Conservation (phyloP, 2,888 invertebrate genomes). For the Diaphora mendica region DNA sequence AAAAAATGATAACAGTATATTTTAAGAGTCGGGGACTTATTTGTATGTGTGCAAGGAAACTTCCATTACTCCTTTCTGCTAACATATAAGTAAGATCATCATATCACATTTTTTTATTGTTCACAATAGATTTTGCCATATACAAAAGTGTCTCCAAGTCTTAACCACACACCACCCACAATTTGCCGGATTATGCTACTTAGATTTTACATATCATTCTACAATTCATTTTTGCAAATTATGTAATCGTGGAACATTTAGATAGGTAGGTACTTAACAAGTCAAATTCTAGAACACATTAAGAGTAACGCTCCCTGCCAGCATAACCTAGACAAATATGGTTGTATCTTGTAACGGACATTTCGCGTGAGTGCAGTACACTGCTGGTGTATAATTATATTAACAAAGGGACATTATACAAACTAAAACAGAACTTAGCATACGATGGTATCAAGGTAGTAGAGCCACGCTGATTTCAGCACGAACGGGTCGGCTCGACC, state of each 20-base stretch:
- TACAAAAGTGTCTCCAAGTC: conserved; percentile 2
- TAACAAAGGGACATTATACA: not conserved
- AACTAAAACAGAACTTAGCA: not conserved
- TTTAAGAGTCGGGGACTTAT: conserved; percentile 25
- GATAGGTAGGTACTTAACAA: not conserved
- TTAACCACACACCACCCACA: not conserved
- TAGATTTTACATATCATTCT: not conserved
- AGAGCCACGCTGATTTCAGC: too few species aligned
- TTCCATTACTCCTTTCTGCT: not conserved
- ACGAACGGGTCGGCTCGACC: too few species aligned
- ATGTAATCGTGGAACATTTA: not conserved
- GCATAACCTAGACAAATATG: not conserved
- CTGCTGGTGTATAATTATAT: not conserved
- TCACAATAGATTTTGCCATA: not conserved
- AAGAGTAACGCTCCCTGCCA: not conserved
- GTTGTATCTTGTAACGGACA: conserved; percentile 14
- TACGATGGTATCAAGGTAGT: too few species aligned
- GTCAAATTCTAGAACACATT: not conserved
- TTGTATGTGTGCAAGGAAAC: conserved; percentile 19
- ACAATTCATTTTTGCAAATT: not conserved
- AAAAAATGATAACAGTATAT: conserved; percentile 60
- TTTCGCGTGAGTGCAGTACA: conserved; percentile 30
- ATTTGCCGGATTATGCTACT: not conserved
- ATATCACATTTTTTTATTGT: not conserved
- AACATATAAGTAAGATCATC: not conserved